Percentiles rank a stretch among this genome's conserved stretches.
Conservation (phyloP, 2,113 vertebrate genomes). For the Craseonycteris thonglongyai region DNA sequence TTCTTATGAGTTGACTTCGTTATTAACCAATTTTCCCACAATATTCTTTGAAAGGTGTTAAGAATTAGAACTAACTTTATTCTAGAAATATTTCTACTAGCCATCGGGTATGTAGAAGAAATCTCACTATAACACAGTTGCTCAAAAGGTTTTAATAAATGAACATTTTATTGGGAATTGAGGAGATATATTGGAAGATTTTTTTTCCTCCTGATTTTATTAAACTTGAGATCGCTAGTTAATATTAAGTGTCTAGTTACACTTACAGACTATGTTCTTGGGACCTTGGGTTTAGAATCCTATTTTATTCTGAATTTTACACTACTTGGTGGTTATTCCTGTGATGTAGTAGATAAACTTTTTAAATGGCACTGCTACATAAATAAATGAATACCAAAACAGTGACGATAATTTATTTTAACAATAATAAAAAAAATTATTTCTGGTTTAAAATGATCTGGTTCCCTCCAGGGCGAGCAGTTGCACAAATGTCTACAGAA, state of each 20-base stretch:
- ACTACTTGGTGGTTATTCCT: neutral
- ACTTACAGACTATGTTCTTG: neutral
- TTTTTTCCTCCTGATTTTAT: neutral
- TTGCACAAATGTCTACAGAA: conserved; percentile 82
- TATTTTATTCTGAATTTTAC: neutral
- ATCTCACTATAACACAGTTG: neutral
- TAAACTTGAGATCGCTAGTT: neutral
- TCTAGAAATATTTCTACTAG: neutral
- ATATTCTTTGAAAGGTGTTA: neutral
- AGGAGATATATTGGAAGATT: neutral
- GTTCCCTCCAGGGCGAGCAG: conserved; percentile 80
- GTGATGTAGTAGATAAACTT: neutral
- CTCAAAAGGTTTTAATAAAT: conserved; percentile 8
- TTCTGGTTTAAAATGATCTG: conserved; percentile 84
- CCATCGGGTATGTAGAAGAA: neutral
- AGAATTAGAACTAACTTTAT: neutral
- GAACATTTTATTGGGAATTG: neutral
- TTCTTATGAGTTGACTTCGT: neutral
- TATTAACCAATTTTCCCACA: neutral
- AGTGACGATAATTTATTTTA: conserved; percentile 62
- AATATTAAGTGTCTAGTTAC: neutral
- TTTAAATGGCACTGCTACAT: neutral
- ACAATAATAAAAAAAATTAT: conserved; percentile 88
- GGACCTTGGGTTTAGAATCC: neutral
- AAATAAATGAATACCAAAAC: neutral